Evolutionary conservation across 2,888 invertebrate species (phyloP).

Genomic region (Pseudococcus viburni): DNA sequence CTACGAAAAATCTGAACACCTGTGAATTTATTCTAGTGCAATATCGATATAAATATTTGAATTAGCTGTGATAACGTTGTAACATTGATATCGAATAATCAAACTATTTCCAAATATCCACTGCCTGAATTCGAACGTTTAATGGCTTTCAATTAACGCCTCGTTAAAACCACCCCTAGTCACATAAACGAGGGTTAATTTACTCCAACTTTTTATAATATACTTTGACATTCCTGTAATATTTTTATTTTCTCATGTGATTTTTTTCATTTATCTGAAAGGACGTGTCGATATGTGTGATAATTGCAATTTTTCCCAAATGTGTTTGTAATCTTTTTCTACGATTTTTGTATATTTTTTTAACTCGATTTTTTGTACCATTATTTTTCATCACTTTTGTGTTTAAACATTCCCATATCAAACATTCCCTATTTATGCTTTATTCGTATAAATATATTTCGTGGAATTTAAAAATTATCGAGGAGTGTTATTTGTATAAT

Average conservation of each 20-base stretch:
- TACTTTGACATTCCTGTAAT: slow-evolving; percentile 9
- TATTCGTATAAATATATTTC: slow-evolving; percentile 54
- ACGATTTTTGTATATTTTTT: slow-evolving; percentile 28
- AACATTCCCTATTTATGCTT: slow-evolving; percentile 48
- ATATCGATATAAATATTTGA: background rate
- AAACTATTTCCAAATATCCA: background rate
- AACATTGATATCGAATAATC: background rate
- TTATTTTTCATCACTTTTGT: slow-evolving; percentile 22
- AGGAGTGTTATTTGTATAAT: background rate
- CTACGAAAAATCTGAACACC: background rate
- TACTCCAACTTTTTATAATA: background rate
- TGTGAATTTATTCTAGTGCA: background rate
- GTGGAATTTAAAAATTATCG: background rate
- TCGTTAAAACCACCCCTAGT: slow-evolving; percentile 11
- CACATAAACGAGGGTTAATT: background rate
- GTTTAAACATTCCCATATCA: slow-evolving; percentile 46
- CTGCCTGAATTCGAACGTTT: background rate
- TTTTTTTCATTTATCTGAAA: background rate
- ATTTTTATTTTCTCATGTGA: slow-evolving; percentile 9
- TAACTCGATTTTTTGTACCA: slow-evolving; percentile 26
- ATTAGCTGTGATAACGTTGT: slow-evolving; percentile 15
- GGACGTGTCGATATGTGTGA: slow-evolving; percentile 12
- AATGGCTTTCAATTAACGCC: background rate
- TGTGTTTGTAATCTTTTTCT: slow-evolving; percentile 26
- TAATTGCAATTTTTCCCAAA: slow-evolving; percentile 6